phyloP scores from a whole-genome alignment of 2,888 invertebrate genomes.

The Atrina japonica region DNA sequence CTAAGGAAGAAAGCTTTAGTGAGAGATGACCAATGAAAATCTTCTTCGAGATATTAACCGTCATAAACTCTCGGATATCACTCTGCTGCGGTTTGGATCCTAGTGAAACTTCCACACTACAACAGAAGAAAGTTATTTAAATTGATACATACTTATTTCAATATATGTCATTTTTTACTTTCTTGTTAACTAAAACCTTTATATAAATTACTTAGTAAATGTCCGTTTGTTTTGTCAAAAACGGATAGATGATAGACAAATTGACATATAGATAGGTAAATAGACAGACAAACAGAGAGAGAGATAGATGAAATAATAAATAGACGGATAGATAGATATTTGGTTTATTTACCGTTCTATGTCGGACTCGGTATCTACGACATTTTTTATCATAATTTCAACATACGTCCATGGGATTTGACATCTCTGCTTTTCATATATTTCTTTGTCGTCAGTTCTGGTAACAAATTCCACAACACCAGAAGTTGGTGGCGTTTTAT shows the following conservation, averaged over 20 bases:
- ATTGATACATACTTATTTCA: too few relatives aligned
- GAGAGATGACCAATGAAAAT: conserved; percentile 45
- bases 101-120: conserved; percentile 45
- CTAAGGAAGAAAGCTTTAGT: conserved; percentile 34
- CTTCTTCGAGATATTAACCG: conserved; percentile 23
- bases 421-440: conserved; percentile 43
- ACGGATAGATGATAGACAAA: too few relatives aligned
- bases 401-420: conserved; percentile 55
- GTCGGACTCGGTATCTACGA: conserved; percentile 50
- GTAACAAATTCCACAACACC: conserved; percentile 51
- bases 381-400: conserved; percentile 39
- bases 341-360: conserved; percentile 49
- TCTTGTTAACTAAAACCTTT: too few relatives aligned
- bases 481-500: conserved; percentile 47
- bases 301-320: too few relatives aligned
- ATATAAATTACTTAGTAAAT: too few relatives aligned
- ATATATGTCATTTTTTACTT: too few relatives aligned
- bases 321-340: too few relatives aligned
- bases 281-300: too few relatives aligned
- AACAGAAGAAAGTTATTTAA: conserved; percentile 11
- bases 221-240: too few relatives aligned
- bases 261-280: too few relatives aligned
- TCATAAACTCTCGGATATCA: conserved; percentile 33
- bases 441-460: conserved; percentile 19
- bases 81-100: conserved; percentile 28